Percentiles rank a stretch among this genome's conserved stretches.
Evolutionary conservation across 2,888 invertebrate species (phyloP).

Genomic region (Erebia epiphron): DNA sequence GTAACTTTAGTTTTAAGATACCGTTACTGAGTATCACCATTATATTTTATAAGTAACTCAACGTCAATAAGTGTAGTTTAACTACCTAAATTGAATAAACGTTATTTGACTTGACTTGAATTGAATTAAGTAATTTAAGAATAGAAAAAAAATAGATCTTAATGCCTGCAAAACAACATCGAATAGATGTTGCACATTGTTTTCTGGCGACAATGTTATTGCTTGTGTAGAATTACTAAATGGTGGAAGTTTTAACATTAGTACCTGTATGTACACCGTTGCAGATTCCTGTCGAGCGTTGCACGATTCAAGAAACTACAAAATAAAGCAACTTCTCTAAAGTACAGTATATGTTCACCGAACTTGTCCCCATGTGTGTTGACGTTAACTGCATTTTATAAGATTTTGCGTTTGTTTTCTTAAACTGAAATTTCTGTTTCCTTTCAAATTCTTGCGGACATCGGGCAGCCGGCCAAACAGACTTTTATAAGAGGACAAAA

Average conservation of each 20-base stretch:
- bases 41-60: no score
- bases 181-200: slow-evolving; percentile 21
- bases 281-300: slow-evolving; percentile 54
- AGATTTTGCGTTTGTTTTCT: slow-evolving; percentile 72
- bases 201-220: slow-evolving; percentile 33
- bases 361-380: slow-evolving; percentile 65
- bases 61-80: no score
- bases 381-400: slow-evolving; percentile 76
- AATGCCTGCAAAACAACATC: slow-evolving; percentile 11
- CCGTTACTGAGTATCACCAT: no score
- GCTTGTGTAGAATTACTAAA: slow-evolving; percentile 45
- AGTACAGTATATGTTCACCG: slow-evolving; percentile 57
- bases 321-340: slow-evolving; percentile 63
- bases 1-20: no score
- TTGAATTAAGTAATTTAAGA: no score
- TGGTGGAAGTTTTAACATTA: slow-evolving; percentile 53
- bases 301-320: slow-evolving; percentile 50
- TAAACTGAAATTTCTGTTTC: slow-evolving; percentile 65
- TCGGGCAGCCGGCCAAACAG: slow-evolving; percentile 73
- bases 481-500: slow-evolving; percentile 68
- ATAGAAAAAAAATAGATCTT: slow-evolving; percentile 8
- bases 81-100: no score
- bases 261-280: slow-evolving; percentile 48
- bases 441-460: slow-evolving; percentile 66
- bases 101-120: no score